A percentile compares a stretch with the other conserved stretches of the same genome.
phyloP scores from a whole-genome alignment of 2,113 vertebrate species.

The Psephotus haematonotus region DNA sequence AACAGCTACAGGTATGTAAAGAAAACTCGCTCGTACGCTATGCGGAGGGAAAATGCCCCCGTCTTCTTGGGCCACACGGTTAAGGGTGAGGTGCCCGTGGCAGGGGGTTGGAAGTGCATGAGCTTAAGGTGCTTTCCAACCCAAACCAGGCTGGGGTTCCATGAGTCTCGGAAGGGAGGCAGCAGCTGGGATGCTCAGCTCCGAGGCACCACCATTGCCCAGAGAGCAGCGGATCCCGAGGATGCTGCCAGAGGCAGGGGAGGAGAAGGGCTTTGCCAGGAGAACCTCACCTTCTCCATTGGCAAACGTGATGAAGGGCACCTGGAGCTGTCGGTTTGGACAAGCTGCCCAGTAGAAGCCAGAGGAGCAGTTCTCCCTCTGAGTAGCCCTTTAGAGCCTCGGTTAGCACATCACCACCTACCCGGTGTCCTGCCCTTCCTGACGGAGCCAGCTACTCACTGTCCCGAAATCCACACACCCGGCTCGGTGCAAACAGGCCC shows the following conservation, averaged over 20 bases:
- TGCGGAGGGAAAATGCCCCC: background rate
- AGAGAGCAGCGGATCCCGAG: background rate
- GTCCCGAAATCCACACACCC: rapidly evolving
- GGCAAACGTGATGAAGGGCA: background rate
- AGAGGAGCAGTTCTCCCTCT: background rate
- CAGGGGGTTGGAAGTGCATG: background rate
- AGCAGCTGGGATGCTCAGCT: slow-evolving; percentile 15
- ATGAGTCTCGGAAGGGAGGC: background rate
- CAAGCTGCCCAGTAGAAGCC: slow-evolving; percentile 41
- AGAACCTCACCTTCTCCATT: background rate
- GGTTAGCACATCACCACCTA: rapidly evolving
- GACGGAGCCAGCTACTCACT: background rate
- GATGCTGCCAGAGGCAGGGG: background rate
- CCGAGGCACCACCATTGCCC: background rate
- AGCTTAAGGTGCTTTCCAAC: background rate
- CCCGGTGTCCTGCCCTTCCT: background rate
- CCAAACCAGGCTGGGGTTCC: background rate
- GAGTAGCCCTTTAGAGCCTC: background rate
- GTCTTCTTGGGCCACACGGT: background rate
- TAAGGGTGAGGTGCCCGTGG: background rate
- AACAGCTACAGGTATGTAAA: slow-evolving; percentile 83
- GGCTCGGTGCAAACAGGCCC: background rate
- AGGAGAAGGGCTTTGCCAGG: background rate
- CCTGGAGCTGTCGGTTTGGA: background rate
- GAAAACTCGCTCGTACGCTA: slow-evolving; percentile 65